Conservation (phyloP, 2,888 invertebrate genomes). For the Phaedon cochleariae region DNA sequence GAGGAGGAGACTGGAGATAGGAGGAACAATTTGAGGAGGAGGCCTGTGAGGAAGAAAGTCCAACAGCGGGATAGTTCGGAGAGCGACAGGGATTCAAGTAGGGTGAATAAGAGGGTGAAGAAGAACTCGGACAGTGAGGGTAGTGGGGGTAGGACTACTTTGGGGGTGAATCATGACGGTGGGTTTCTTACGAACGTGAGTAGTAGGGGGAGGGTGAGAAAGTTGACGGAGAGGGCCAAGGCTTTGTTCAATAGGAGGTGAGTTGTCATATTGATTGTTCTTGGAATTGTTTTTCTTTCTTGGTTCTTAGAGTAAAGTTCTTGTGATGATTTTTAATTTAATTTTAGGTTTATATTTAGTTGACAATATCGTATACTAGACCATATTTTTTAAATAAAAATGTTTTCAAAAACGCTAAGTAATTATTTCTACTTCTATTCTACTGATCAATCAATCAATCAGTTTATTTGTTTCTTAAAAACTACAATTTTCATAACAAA, state of each 20-base stretch:
- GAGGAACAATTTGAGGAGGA: slow-evolving; percentile 38
- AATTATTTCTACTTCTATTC: no score
- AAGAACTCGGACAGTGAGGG: slow-evolving; percentile 45
- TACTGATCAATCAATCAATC: no score
- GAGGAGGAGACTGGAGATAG: slow-evolving; percentile 43
- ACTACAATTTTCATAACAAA: no score
- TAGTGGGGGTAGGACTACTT: slow-evolving; percentile 31
- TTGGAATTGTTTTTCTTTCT: no score
- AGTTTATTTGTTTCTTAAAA: no score
- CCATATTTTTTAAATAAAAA: slow-evolving; percentile 22
- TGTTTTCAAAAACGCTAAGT: slow-evolving; percentile 5
- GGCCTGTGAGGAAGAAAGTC: slow-evolving; percentile 43
- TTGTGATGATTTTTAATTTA: not conserved
- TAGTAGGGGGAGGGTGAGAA: slow-evolving; percentile 85
- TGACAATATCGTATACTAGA: not conserved
- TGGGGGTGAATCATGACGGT: slow-evolving; percentile 40
- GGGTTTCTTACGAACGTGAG: slow-evolving; percentile 65
- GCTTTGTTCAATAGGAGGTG: slow-evolving; percentile 61
- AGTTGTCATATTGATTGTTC: not conserved
- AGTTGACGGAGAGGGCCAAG: slow-evolving; percentile 81
- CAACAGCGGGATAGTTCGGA: slow-evolving; percentile 43
- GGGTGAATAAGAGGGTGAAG: slow-evolving; percentile 24
- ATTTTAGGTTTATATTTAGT: not conserved
- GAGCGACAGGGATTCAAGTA: slow-evolving; percentile 28
- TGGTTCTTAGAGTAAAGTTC: no score